A percentile compares a stretch with the other conserved stretches of the same genome.
Evolutionary conservation across 1,140 invertebrate species (phyloP).

Genomic region (Delia radicum): DNA sequence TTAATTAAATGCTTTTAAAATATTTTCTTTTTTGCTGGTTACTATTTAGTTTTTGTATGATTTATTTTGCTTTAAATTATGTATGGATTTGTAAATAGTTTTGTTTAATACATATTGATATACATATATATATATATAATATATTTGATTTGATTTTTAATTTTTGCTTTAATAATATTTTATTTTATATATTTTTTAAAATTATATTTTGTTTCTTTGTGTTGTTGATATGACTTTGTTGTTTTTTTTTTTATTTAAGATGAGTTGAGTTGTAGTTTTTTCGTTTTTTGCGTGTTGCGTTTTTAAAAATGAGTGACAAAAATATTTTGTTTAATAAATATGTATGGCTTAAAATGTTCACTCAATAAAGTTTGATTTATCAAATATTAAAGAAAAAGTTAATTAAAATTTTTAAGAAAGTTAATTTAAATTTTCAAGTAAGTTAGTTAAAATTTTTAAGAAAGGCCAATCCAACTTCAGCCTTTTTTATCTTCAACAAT

Average conservation of each 20-base stretch:
- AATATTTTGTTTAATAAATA: no score
- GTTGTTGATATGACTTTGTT: not conserved
- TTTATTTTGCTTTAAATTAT: not conserved
- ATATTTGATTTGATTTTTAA: conserved; percentile 5
- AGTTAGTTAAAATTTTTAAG: no score
- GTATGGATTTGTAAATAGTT: conserved; percentile 1
- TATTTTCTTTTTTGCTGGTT: not conserved
- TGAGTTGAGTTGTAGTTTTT: not conserved
- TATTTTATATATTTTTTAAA: not conserved
- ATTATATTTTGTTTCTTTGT: conserved; percentile 1
- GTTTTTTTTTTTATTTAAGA: not conserved
- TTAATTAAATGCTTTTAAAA: no score
- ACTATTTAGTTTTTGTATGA: not conserved
- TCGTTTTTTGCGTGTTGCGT: not conserved
- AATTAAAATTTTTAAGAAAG: no score
- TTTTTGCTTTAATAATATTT: not conserved
- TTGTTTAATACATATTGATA: not conserved
- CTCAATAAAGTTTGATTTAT: not conserved
- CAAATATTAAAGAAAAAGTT: no score
- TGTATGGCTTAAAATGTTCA: not conserved
- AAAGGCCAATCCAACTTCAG: no score
- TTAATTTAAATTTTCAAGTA: no score
- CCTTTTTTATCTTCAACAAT: no score
- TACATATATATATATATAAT: not conserved
- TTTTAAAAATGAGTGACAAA: not conserved